Percentiles rank a stretch among this genome's conserved stretches.
Conservation (phyloP, 2,113 vertebrate genomes). For the Petrocephalus microphthalmus region DNA sequence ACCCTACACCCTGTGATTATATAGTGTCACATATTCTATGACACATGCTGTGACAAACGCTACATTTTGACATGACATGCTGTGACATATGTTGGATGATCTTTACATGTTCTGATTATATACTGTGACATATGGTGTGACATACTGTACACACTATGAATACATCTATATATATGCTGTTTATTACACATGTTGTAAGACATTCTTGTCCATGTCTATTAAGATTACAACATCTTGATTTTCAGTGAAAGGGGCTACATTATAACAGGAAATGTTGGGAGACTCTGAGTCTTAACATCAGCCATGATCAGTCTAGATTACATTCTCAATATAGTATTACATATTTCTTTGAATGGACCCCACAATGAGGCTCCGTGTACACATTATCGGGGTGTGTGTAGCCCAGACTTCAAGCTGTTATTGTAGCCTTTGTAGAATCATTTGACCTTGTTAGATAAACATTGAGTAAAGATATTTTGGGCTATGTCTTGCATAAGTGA, state of each 20-base stretch:
- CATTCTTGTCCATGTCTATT: background rate
- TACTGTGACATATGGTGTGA: no score
- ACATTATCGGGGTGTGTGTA: background rate
- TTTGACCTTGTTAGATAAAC: background rate
- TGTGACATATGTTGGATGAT: no score
- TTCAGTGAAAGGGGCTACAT: no score
- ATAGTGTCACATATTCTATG: no score
- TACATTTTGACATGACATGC: no score
- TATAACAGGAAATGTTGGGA: no score
- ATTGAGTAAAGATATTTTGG: background rate
- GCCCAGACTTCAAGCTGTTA: background rate
- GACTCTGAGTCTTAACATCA: background rate
- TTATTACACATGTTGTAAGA: background rate
- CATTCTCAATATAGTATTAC: background rate
- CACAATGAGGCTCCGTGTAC: background rate
- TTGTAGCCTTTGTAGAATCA: background rate
- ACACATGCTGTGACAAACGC: no score
- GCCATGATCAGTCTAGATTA: background rate
- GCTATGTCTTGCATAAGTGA: background rate
- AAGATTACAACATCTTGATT: background rate
- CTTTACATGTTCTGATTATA: no score
- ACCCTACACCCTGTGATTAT: background rate
- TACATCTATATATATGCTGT: background rate
- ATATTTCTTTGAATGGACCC: background rate
- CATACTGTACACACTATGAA: background rate